Conservation (phyloP, 2,888 invertebrate genomes). For the Noctua janthina region DNA sequence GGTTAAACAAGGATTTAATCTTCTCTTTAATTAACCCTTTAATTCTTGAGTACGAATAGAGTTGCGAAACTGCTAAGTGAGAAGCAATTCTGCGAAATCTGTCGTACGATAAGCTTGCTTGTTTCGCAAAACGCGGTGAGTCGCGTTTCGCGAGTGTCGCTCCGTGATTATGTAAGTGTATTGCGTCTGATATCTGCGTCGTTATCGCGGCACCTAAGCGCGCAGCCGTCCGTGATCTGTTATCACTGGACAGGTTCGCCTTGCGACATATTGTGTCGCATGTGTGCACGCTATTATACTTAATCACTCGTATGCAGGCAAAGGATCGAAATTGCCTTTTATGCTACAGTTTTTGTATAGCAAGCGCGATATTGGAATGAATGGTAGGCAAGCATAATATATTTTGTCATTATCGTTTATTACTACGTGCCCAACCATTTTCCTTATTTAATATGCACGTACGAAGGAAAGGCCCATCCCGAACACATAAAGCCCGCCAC, state of each 20-base stretch:
- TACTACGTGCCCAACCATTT: constrained; percentile 24
- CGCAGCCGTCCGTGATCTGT: constrained; percentile 76
- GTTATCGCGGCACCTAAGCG: constrained; percentile 70
- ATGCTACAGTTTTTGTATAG: constrained; percentile 41
- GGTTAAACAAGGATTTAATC: constrained; percentile 10
- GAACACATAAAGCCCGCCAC: constrained; percentile 40
- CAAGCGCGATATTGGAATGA: constrained; percentile 37
- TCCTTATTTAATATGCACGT: constrained; percentile 39
- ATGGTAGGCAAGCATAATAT: constrained; percentile 23
- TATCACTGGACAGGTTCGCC: constrained; percentile 79
- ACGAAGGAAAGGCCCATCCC: constrained; percentile 28
- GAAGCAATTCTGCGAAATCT: constrained; percentile 34
- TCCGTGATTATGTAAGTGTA: constrained; percentile 68
- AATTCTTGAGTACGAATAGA: constrained; percentile 11
- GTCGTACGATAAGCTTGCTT: constrained; percentile 46
- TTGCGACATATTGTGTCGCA: constrained; percentile 77
- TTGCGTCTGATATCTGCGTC: constrained; percentile 63
- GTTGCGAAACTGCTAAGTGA: constrained; percentile 33
- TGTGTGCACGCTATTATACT: constrained; percentile 70
- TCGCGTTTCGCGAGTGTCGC: constrained; percentile 62
- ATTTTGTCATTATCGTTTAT: constrained; percentile 38
- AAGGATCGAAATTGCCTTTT: constrained; percentile 50
- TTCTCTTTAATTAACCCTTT: constrained; percentile 28
- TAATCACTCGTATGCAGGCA: constrained; percentile 67
- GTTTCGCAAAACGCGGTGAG: constrained; percentile 58